Base-by-base conservation (phyloP, 2,888 invertebrate species). In the Dicroscelio sp. region DNA sequence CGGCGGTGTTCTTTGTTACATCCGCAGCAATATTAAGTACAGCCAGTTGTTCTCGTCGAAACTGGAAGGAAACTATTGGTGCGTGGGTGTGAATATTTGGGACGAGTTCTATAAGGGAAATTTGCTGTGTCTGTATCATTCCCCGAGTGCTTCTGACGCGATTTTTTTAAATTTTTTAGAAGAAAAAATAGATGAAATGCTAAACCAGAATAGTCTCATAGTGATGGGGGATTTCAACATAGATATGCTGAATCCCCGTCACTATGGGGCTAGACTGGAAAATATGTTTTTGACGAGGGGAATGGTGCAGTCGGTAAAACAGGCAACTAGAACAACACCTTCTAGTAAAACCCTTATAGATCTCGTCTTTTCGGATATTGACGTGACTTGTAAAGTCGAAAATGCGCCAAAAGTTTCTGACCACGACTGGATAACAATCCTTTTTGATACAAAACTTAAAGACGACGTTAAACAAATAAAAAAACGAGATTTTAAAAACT, bases 61-160 rank as follows among this genome's bases (percentile, higher is more conserved):
- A 33, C 35, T 55, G 23, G 38, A 35, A 17, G 38, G 60, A 63
- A 63, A 78, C 27, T 69, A 69, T 38, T 69, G 25, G 69, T 69
- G 58, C 20, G 30, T 76, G 2, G 58, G 33, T 6, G 17, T 76
- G 12, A 6, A 23, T 35, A 12, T 76, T 14, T 33, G 17, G 3
- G 33, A n/a, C 1, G 27, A 14, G 14, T 73, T 52, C 33, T 67
- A 33, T 33, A 67, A 33, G 33, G 67, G 31, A 6, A 67, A 67
- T 73, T 25, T 73, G 17, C 43, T 73, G 27, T 31, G 48, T n/a
- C 20, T 65, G 65, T 65, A 65, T 27, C 60, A 60, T 60, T 65
- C 43, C 43, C 43, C 43, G 43, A 38, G 43, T 38, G 8, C 43
- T 38, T 38, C 48, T 17, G n/a, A n/a, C n/a, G n/a, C n/a, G n/a